Evolutionary conservation across 2,888 invertebrate species (phyloP).

Genomic region (Arctia plantaginis): DNA sequence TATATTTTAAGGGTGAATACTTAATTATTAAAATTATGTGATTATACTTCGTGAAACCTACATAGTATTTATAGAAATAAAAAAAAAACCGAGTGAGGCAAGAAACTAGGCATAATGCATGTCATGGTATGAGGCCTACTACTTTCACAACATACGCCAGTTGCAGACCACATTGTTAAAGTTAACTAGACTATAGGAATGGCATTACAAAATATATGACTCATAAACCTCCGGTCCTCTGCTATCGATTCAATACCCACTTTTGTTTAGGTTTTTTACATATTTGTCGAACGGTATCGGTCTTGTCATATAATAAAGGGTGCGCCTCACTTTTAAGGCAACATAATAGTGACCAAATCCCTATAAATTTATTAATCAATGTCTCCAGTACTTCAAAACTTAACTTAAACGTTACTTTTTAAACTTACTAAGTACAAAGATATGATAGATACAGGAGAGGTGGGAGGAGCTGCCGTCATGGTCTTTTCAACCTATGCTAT

Average conservation of each 20-base stretch:
- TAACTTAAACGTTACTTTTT: neutral
- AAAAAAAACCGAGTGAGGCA: neutral
- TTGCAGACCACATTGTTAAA: constrained; percentile 8
- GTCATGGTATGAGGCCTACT: neutral
- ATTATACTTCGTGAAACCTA: no score
- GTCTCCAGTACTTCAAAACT: neutral
- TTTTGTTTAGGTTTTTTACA: neutral
- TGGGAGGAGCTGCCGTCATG: neutral
- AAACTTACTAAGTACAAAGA: neutral
- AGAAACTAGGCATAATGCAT: neutral
- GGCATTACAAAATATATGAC: neutral
- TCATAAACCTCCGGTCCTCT: neutral
- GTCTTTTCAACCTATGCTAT: neutral
- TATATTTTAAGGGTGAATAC: no score
- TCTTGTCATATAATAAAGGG: neutral
- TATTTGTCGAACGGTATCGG: neutral
- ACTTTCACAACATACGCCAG: constrained; percentile 5
- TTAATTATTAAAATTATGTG: no score
- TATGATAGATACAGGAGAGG: neutral
- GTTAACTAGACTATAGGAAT: constrained; percentile 13
- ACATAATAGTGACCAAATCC: no score
- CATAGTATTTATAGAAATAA: neutral
- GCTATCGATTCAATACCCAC: neutral
- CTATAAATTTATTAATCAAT: neutral
- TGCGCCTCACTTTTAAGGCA: neutral